Conservation (phyloP, 1,140 invertebrate genomes). For the Cotesia glomerata region DNA sequence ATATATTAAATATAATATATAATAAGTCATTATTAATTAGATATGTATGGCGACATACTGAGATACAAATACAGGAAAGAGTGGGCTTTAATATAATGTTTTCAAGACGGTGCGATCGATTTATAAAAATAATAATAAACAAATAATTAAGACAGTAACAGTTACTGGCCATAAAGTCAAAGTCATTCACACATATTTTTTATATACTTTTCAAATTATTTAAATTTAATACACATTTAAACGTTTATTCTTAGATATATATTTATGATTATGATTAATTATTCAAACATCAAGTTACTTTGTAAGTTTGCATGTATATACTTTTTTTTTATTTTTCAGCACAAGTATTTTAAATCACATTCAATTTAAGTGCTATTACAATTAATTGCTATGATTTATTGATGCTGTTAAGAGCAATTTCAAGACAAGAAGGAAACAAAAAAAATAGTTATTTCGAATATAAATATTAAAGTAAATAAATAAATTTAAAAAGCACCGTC, state of each 20-base stretch:
- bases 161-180: slow-evolving; percentile 60
- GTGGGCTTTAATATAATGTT: neutral
- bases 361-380: neutral
- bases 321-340: neutral
- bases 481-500: neutral
- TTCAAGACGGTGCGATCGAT: neutral
- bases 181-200: slow-evolving; percentile 31
- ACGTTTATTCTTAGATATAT: neutral
- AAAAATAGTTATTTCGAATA: neutral
- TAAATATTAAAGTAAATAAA: neutral
- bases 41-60: slow-evolving; percentile 28
- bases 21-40: slow-evolving; percentile 25
- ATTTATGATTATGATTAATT: neutral
- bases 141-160: slow-evolving; percentile 31
- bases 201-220: slow-evolving; percentile 38
- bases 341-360: neutral
- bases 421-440: neutral
- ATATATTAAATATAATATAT: too few species aligned
- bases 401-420: too few species aligned
- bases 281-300: neutral
- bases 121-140: slow-evolving; percentile 1
- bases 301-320: neutral
- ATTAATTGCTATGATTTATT: too few species aligned
- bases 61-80: slow-evolving; percentile 11
- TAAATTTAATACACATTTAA: neutral